Conservation (phyloP, 2,888 invertebrate genomes). For the Achlya flavicornis region DNA sequence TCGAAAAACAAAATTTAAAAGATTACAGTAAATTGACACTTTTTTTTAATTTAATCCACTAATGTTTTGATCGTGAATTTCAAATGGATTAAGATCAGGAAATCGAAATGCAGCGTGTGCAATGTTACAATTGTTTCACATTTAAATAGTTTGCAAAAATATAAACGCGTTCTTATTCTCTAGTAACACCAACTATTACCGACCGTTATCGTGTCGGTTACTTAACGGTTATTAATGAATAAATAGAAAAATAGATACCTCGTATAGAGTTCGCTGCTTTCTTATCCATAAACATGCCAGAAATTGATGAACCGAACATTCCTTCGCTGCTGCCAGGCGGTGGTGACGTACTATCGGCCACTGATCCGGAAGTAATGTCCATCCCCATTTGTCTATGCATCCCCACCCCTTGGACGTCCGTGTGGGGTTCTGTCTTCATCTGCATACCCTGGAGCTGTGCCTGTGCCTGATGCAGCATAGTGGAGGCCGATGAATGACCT, state of each 20-base stretch:
- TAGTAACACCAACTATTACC: not conserved
- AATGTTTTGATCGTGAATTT: not conserved
- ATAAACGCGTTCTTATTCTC: not conserved
- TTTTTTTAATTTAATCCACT: no score
- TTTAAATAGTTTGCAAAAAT: not conserved
- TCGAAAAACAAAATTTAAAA: not conserved
- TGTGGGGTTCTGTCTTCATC: constrained; percentile 71
- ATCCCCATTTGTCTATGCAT: constrained; percentile 74
- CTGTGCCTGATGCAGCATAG: constrained; percentile 71
- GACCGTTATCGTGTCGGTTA: not conserved
- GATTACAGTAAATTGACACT: not conserved
- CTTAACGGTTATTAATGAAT: not conserved
- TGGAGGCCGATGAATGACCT: constrained; percentile 75
- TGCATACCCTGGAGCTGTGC: constrained; percentile 63
- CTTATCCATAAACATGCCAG: constrained; percentile 82
- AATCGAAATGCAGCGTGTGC: no score
- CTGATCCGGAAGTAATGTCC: constrained; percentile 68
- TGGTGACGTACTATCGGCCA: constrained; percentile 85
- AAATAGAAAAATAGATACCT: constrained; percentile 72
- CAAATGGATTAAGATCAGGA: not conserved
- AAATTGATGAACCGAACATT: constrained; percentile 74
- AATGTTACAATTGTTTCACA: not conserved
- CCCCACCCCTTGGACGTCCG: constrained; percentile 55
- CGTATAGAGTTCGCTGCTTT: constrained; percentile 87
- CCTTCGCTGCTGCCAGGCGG: constrained; percentile 79